A percentile compares a stretch with the other conserved stretches of the same genome.
phyloP scores from a whole-genome alignment of 2,113 vertebrate species.

The Sphyrna mokarran region DNA sequence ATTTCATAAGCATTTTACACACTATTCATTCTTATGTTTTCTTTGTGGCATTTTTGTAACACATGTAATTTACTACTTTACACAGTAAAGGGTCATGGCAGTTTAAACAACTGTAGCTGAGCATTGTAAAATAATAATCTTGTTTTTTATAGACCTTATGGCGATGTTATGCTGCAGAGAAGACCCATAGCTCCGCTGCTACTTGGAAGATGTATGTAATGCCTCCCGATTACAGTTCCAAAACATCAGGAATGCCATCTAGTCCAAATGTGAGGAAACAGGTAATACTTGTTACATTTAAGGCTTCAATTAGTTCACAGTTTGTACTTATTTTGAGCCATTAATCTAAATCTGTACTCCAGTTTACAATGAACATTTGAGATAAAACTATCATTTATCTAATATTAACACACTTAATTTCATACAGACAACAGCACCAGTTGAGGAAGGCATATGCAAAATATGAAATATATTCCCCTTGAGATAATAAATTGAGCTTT shows the following conservation, averaged over 20 bases:
- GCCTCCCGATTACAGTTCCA: constrained; percentile 48
- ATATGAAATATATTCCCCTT: not conserved
- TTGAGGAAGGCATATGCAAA: not conserved
- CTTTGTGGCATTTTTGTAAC: not conserved
- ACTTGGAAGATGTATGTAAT: constrained; percentile 79
- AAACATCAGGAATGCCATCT: constrained; percentile 52
- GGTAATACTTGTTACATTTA: constrained; percentile 50
- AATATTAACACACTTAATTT: not conserved
- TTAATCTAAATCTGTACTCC: not conserved
- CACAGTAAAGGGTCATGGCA: not conserved
- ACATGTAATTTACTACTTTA: not conserved
- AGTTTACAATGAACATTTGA: not conserved
- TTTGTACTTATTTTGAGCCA: not conserved
- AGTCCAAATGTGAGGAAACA: constrained; percentile 63
- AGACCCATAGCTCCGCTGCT: constrained; percentile 60
- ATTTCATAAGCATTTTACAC: not conserved
- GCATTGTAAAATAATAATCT: not conserved
- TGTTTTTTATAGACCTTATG: constrained; percentile 64
- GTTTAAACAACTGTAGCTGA: not conserved
- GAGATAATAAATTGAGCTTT: not conserved
- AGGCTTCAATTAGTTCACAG: not conserved
- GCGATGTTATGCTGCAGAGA: constrained; percentile 79
- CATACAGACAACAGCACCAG: not conserved
- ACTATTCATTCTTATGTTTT: not conserved
- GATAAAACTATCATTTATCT: not conserved